Base-by-base conservation (phyloP, 92 coral and sea anemone genomes). In the Phenganax subtilis region DNA sequence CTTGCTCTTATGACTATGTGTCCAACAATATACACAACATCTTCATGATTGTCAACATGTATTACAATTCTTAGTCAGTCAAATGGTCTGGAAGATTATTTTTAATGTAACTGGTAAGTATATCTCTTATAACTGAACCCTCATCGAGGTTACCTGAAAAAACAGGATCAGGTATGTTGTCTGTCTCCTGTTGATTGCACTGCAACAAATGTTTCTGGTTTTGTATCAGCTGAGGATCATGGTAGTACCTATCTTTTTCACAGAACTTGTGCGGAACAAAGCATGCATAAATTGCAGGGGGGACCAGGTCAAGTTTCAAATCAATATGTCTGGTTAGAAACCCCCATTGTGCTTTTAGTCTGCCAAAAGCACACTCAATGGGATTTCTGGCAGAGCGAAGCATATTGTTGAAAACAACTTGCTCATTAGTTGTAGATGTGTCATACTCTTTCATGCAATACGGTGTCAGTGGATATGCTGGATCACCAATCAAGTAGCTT, bases 401-500 rank as follows among this genome's bases (percentile, higher is more conserved):
- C 25, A 64, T 64, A 27, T 64, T 64, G 81, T 86, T 86, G 54
- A 83, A 87, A 70, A 84, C 25, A 51, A 87, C 85, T 57, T 87
- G 84, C 25, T 72, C 59, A 71, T 84, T 84, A 15, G 59, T 84
- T 65, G 85, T 51, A 44, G 85, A 84, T 67, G 90, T 52, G 9
- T 81, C 81, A 84, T 80, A 87, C 62, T 79, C 88, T 65, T 87
- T 87, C 90, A 87, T 84, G 71, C 89, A 86, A 80, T 75, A 82
- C n/a, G 83, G 84, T 10, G 78, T 64, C 9, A 64, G 16, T 10
- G 71, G 71, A 25, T 71, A 71, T 0, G 76, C 76, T 16, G 58
- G 76, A 56, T 71, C 76, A 11, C 76, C 76, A 47, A 71, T 71
- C 9, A 71, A 47, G 29, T 55, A 75, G 55, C 47, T 8, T 10